These are phyloP conservation scores for Catocala fraxini DNA, from an alignment of 2,888 invertebrate species.

Conservation along the genomic window DNA sequence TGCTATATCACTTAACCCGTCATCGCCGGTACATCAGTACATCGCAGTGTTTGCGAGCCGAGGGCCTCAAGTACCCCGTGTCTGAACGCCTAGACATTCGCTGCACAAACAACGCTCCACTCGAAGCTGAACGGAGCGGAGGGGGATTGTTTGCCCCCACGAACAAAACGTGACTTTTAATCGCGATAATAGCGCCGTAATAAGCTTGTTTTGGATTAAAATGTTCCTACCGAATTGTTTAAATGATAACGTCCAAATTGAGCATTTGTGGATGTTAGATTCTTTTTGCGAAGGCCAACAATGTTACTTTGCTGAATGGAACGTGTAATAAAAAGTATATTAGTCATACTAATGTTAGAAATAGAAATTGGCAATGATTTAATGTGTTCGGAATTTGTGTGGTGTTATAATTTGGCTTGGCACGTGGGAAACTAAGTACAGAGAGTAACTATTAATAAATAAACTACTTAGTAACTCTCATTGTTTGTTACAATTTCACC, in stretches of 20 bases:
- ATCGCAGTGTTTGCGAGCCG: constrained; percentile 33
- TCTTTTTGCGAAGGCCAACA: too few relatives aligned
- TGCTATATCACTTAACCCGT: constrained; percentile 49
- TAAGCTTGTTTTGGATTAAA: constrained; percentile 16
- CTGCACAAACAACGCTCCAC: constrained; percentile 48
- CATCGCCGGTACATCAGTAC: constrained; percentile 15
- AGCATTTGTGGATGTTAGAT: too few relatives aligned
- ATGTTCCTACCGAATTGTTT: constrained; percentile 5
- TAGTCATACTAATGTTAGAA: too few relatives aligned
- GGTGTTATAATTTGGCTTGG: too few relatives aligned
- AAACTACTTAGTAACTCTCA: too few relatives aligned
- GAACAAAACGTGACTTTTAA: constrained; percentile 37
- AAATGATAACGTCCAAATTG: not conserved
- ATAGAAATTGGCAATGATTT: too few relatives aligned
- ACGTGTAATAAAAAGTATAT: too few relatives aligned
- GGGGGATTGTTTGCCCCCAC: constrained; percentile 28
- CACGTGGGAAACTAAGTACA: too few relatives aligned
- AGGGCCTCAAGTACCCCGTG: constrained; percentile 43
- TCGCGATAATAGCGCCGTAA: constrained; percentile 28
- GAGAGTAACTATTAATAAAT: too few relatives aligned
- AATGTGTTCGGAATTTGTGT: too few relatives aligned
- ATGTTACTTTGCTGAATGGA: too few relatives aligned
- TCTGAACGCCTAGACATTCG: constrained; percentile 47
- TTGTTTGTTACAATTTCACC: too few relatives aligned
- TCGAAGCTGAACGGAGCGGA: constrained; percentile 22